Percentiles rank a stretch among this genome's conserved stretches.
These are phyloP conservation scores for Agriopis leucophaearia DNA, from an alignment of 2,888 invertebrate genomes.

Conservation along the genomic window DNA sequence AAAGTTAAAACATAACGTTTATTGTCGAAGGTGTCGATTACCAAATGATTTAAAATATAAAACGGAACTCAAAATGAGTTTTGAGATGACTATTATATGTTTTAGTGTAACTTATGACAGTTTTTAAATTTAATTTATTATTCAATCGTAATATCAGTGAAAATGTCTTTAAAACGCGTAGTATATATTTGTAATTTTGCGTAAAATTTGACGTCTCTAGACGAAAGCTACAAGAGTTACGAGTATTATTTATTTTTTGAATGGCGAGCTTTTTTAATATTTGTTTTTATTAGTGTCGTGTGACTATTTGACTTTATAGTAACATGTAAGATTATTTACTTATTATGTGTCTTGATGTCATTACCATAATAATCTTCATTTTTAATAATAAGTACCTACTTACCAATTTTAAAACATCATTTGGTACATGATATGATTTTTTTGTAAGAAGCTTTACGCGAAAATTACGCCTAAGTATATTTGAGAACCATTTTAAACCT, in stretches of 20 bases:
- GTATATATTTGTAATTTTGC: conserved; percentile 19
- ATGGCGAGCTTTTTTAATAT: conserved; percentile 15
- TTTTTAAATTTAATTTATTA: conserved; percentile 15
- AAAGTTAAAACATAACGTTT: conserved; percentile 39
- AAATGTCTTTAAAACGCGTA: conserved; percentile 22
- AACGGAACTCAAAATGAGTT: conserved; percentile 35
- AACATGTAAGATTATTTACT: not conserved
- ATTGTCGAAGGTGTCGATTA: conserved; percentile 35
- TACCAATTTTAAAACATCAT: not conserved
- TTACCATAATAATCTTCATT: not conserved
- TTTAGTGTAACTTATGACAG: conserved; percentile 29
- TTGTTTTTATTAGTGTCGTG: conserved; percentile 16
- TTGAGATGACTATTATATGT: conserved; percentile 15
- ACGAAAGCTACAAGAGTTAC: conserved; percentile 4
- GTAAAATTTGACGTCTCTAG: conserved; percentile 21
- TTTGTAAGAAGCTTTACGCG: no score
- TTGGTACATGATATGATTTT: not conserved
- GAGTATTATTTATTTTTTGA: conserved; percentile 4
- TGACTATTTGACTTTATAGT: conserved; percentile 16
- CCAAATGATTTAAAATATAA: conserved; percentile 40
- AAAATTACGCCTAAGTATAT: no score
- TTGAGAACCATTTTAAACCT: no score
- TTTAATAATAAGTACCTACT: not conserved
- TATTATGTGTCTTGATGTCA: not conserved
- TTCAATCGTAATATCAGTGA: conserved; percentile 10